Base-by-base conservation (phyloP, 2,888 invertebrate species). In the Cryptosula pallasiana region DNA sequence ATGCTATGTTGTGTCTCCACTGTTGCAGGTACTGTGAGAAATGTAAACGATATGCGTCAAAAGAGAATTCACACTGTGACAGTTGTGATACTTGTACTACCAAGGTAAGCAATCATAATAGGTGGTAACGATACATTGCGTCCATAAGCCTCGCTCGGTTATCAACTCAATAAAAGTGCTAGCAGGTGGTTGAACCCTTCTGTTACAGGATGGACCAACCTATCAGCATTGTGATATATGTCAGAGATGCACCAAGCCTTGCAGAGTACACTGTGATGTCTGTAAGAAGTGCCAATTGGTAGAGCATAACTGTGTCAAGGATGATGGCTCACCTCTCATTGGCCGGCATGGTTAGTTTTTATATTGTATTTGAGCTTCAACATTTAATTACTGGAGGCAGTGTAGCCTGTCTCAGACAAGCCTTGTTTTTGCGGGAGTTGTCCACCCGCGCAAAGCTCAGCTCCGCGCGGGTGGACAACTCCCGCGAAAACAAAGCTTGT, bases 161-260 rank as follows among this genome's bases (percentile, higher is more conserved):
- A n/a, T n/a, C n/a, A n/a, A n/a, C n/a, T n/a, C n/a, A n/a, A n/a
- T n/a, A n/a, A n/a, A n/a, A n/a, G n/a, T n/a, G n/a, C n/a, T n/a
- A n/a, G n/a, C n/a, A n/a, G n/a, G n/a, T n/a, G n/a, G n/a, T n/a
- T n/a, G n/a, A n/a, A n/a, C n/a, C n/a, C n/a, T 2, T 71, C 16
- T 73, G 9, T 72, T 75, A 1, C 69, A 83, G 86, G 90, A 91
- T 86, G 92, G 92, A 0, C 85, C 88, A 73, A 87, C 88, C 0
- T 92, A 91, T 78, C 84, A 83, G 0, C 92, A 92, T 80, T 92
- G 92, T 79, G 78, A 85, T 29, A 75, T 80, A 5, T 92, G 92
- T 79, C 81, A 87, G 27, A 84, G 88, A 69, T 95, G 95, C 84
- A 93, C 95, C 0, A 95, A 95, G 84, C 90, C 91, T 0, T 90